Conservation (phyloP, 2,113 vertebrate species). For the Phalacrocorax carbo region DNA sequence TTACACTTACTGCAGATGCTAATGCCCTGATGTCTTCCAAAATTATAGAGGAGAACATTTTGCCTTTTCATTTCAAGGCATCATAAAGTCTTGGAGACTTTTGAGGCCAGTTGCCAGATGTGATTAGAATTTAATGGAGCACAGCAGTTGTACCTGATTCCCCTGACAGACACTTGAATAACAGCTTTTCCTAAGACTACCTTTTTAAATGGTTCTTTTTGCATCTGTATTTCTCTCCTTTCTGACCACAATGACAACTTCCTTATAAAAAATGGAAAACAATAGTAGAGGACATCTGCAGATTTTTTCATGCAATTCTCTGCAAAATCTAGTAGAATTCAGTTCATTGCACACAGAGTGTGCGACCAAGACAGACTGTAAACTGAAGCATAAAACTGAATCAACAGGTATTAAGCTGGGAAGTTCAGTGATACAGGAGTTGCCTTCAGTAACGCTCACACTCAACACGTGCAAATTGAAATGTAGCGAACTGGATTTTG, state of each 20-base stretch:
- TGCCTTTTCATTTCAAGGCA: neutral
- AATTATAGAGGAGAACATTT: neutral
- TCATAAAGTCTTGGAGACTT: neutral
- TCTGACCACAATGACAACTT: neutral
- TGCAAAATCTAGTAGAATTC: neutral
- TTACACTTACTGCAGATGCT: neutral
- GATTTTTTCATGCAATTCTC: neutral
- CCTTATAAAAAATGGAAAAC: neutral
- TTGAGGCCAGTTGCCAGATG: neutral
- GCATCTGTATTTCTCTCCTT: neutral
- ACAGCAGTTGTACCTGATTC: neutral
- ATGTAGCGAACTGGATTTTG: neutral
- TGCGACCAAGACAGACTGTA: neutral
- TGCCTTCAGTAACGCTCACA: neutral
- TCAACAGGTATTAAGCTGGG: neutral
- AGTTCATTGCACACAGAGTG: neutral
- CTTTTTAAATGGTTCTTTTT: neutral
- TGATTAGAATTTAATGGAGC: constrained; percentile 20
- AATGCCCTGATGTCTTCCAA: neutral
- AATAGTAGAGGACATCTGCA: neutral
- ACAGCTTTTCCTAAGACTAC: neutral
- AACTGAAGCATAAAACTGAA: neutral
- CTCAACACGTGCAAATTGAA: neutral
- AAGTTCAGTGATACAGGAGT: neutral
- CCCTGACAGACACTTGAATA: neutral